phyloP scores from a whole-genome alignment of 2,797 vertebrate genomes.

The Sebastes taczanowskii region DNA sequence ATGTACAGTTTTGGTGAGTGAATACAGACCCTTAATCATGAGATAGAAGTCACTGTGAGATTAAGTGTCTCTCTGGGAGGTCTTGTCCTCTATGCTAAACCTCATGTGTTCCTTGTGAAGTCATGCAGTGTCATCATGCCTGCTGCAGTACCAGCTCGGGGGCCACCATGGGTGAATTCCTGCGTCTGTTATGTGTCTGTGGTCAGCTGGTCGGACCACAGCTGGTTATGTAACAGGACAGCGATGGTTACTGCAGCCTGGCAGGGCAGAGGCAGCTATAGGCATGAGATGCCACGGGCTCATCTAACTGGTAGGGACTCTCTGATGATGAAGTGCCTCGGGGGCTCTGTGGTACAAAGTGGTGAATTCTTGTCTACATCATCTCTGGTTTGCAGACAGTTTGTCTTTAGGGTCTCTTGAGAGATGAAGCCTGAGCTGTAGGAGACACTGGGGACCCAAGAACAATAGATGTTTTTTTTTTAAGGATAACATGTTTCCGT shows the following conservation, averaged over 20 bases:
- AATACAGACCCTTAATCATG: neutral
- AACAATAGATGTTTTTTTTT: slow-evolving; percentile 49
- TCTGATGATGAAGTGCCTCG: neutral
- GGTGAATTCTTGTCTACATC: neutral
- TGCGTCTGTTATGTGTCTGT: slow-evolving; percentile 32
- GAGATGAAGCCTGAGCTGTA: slow-evolving; percentile 1
- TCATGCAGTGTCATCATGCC: slow-evolving; percentile 22
- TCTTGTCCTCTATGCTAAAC: neutral
- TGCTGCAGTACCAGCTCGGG: slow-evolving; percentile 21
- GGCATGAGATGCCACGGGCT: slow-evolving; percentile 3
- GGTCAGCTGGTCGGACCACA: slow-evolving; percentile 50
- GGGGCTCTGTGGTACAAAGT: neutral
- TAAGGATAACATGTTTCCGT: slow-evolving; percentile 19
- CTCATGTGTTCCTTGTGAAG: slow-evolving; percentile 19
- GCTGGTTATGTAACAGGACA: slow-evolving; percentile 43
- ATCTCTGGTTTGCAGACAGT: neutral
- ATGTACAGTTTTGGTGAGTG: neutral
- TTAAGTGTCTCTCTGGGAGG: neutral
- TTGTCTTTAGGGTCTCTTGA: slow-evolving; percentile 13
- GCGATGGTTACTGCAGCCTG: slow-evolving; percentile 23
- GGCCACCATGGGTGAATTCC: slow-evolving; percentile 44
- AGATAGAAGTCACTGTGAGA: neutral
- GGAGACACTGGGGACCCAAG: slow-evolving; percentile 15
- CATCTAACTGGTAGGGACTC: neutral
- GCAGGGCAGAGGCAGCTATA: slow-evolving; percentile 2